Percentiles rank a stretch among this genome's conserved stretches.
phyloP scores from a whole-genome alignment of 2,797 vertebrate genomes.

The Rhynchonycteris naso region DNA sequence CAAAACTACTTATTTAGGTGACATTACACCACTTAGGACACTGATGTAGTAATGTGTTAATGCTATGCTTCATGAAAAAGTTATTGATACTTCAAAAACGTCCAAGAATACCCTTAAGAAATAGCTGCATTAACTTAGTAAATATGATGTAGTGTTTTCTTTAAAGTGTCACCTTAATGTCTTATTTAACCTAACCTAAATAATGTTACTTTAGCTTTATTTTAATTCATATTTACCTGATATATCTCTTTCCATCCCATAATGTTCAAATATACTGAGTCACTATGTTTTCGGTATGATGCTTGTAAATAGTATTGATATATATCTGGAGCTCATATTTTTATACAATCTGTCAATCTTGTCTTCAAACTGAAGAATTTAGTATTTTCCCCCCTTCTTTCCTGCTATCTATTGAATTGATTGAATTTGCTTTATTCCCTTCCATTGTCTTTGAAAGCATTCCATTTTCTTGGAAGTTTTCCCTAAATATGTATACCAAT shows the following conservation, averaged over 20 bases:
- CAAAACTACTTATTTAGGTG: neutral
- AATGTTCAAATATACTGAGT: neutral
- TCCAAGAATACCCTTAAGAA: neutral
- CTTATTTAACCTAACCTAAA: neutral
- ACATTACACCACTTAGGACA: neutral
- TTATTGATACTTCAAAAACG: neutral
- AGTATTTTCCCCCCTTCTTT: neutral
- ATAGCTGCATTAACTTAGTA: neutral
- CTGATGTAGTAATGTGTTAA: neutral
- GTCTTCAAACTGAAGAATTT: neutral
- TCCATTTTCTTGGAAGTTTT: neutral
- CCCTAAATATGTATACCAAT: neutral
- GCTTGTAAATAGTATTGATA: neutral
- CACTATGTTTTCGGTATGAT: neutral
- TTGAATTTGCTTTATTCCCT: neutral
- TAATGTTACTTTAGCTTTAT: neutral
- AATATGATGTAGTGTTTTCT: neutral
- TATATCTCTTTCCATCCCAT: neutral
- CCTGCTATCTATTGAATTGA: neutral
- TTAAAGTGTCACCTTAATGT: neutral
- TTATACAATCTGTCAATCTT: neutral
- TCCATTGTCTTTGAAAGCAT: neutral
- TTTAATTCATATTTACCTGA: neutral
- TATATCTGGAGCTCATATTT: neutral
- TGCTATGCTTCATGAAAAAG: neutral